Conservation (phyloP, 2,797 vertebrate genomes). For the Zalophus californianus region DNA sequence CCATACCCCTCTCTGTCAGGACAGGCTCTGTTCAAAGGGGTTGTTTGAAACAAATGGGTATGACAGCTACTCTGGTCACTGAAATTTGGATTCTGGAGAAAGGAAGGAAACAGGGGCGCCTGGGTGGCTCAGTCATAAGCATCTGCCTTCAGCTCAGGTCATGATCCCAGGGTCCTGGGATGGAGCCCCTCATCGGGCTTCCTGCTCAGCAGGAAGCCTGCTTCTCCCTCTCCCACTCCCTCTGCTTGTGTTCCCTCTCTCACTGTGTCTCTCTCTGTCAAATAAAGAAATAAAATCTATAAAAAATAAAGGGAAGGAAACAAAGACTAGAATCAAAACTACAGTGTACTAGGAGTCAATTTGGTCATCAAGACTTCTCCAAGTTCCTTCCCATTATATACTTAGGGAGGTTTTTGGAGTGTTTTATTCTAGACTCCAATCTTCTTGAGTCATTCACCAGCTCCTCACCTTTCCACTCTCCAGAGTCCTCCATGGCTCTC, state of each 20-base stretch:
- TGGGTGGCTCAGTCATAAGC: too few relatives aligned
- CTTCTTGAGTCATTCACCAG: constrained; percentile 18
- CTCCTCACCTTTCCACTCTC: constrained; percentile 7
- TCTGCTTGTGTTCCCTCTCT: too few relatives aligned
- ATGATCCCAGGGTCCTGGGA: too few relatives aligned
- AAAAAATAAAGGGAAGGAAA: not conserved
- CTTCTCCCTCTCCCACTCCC: too few relatives aligned
- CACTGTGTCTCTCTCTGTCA: too few relatives aligned
- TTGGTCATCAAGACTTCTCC: not conserved
- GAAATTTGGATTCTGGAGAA: constrained; percentile 52
- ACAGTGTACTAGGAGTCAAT: not conserved
- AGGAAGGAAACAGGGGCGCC: not conserved
- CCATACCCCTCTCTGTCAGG: not conserved
- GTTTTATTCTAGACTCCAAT: not conserved
- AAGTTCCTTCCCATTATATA: not conserved
- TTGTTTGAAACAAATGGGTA: not conserved
- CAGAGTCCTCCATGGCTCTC: constrained; percentile 27
- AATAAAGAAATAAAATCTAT: too few relatives aligned
- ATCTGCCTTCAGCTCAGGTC: too few relatives aligned
- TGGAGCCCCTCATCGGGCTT: too few relatives aligned
- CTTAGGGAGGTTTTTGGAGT: not conserved
- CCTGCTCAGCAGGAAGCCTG: too few relatives aligned
- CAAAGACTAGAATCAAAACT: constrained; percentile 42
- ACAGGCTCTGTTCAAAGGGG: not conserved
- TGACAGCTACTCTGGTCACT: not conserved